These are phyloP conservation scores for Sinotaia quadrata DNA, from an alignment of 2,888 invertebrate species.

Conservation along the genomic window DNA sequence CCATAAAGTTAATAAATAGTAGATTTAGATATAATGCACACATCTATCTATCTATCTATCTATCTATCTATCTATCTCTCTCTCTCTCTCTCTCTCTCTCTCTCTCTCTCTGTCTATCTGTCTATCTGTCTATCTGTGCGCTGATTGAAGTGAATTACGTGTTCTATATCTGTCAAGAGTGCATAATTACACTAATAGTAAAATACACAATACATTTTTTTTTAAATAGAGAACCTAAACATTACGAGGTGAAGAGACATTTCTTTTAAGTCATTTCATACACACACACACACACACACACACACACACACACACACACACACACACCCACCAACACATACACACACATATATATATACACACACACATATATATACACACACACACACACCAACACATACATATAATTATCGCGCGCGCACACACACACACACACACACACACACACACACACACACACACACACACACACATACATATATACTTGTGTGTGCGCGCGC, in stretches of 20 bases:
- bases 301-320: slow-evolving; percentile 6
- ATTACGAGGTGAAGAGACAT: too few relatives aligned
- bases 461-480: background rate
- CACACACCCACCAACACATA: background rate
- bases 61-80: background rate
- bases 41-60: background rate
- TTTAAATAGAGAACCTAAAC: too few relatives aligned
- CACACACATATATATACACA: background rate
- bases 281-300: slow-evolving; percentile 1
- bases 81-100: too few relatives aligned
- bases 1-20: too few relatives aligned
- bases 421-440: background rate
- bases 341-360: background rate
- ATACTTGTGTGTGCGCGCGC: background rate
- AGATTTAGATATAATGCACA: too few relatives aligned
- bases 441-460: slow-evolving; percentile 6
- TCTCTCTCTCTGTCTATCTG: too few relatives aligned
- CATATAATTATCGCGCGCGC: background rate
- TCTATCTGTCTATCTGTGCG: too few relatives aligned
- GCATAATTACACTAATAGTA: too few relatives aligned
- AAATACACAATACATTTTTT: too few relatives aligned
- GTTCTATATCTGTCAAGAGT: too few relatives aligned
- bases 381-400: background rate
- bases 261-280: background rate
- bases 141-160: too few relatives aligned